Evolutionary conservation across 1,140 invertebrate genomes (phyloP).

Genomic region (Bacillus rossius): DNA sequence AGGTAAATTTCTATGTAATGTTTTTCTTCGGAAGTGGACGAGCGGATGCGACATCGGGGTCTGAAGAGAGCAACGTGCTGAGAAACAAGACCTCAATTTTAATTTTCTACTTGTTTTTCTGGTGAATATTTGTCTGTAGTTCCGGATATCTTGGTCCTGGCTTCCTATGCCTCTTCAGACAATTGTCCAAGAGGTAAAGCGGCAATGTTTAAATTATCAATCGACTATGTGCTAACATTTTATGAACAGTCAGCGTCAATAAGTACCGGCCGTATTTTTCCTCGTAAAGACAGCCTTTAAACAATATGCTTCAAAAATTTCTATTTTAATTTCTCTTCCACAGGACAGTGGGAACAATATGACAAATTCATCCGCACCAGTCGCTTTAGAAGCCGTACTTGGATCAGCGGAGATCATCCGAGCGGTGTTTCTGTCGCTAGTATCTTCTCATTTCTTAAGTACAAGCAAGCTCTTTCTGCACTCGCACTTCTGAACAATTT

Average conservation of each 20-base stretch:
- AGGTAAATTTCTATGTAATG: no score
- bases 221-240: slow-evolving; percentile 31
- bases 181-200: slow-evolving; percentile 23
- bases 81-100: no score
- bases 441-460: not conserved
- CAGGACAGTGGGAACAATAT: slow-evolving; percentile 33
- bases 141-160: slow-evolving; percentile 23
- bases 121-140: slow-evolving; percentile 18
- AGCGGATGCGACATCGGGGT: no score
- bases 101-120: slow-evolving; percentile 11
- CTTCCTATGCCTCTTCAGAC: slow-evolving; percentile 27
- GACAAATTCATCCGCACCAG: slow-evolving; percentile 31
- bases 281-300: no score
- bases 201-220: slow-evolving; percentile 27
- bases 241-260: slow-evolving; percentile 23
- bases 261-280: no score
- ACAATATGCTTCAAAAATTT: slow-evolving; percentile 11
- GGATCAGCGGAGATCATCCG: slow-evolving; percentile 34
- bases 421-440: slow-evolving; percentile 37
- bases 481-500: no score
- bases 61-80: no score
- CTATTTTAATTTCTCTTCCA: slow-evolving; percentile 22
- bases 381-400: slow-evolving; percentile 32
- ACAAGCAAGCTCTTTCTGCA: no score
- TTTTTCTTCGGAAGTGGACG: no score